Base-by-base conservation (phyloP, 2,888 invertebrate species). In the Bedellia somnulentella region DNA sequence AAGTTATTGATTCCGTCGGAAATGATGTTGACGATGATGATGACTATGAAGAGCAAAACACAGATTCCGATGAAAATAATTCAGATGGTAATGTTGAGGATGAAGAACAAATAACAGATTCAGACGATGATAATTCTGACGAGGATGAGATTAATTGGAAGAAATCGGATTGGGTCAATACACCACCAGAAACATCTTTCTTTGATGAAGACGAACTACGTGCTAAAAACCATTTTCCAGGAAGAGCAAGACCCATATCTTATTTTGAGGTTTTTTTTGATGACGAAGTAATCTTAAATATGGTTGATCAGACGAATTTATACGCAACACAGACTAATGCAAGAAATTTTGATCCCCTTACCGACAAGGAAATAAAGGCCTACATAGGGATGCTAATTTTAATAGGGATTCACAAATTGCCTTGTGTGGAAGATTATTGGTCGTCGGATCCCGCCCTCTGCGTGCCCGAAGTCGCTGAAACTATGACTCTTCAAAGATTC, bases 341-440 rank as follows among this genome's bases (percentile, higher is more conserved):
- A 4, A 6, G 4, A n/a, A 26, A 31, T 21, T 44, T 39, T 37
- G 29, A 30, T 35, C 37, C 39, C 33, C 37, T 41, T 31, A 32
- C 35, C 30, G 34, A 12, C 23, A 18, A 18, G 15, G 42, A 44
- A 38, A 36, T 42, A 11, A 37, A 31, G 28, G 41, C 41, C 33
- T 44, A 41, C 39, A 33, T 44, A 10, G 43, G 39, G 15, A 40
- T 42, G 27, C 15, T 42, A 13, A 43, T 43, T 35, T 35, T 38
- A 27, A 44, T 44, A 41, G 41, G 41, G 16, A 31, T 30, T 34
- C 35, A 42, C 36, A 32, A 33, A 23, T 35, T 44, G 27, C 42
- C 42, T 27, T 13, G 32, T 13, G 37, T 42, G 22, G 39, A 42
- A 34, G 37, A 38, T 35, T 45, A 43, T 40, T 46, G 43, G 42